These are phyloP conservation scores for Peribatodes rhomboidaria DNA, from an alignment of 2,888 invertebrate genomes.

Conservation along the genomic window DNA sequence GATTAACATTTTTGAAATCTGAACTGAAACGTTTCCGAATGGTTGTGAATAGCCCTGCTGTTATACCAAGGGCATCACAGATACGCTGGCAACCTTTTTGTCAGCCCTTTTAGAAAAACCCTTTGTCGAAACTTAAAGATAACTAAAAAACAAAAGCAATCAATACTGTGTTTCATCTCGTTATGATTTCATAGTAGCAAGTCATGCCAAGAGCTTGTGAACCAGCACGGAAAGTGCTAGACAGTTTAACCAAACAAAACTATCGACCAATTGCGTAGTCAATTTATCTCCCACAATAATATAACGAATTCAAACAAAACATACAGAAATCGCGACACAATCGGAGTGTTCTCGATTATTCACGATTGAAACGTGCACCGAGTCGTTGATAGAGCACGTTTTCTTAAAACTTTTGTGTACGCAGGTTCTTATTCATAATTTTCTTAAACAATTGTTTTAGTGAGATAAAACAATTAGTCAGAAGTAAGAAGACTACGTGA, in stretches of 20 bases:
- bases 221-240: no score
- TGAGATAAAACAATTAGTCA: slow-evolving; percentile 38
- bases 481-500: slow-evolving; percentile 23
- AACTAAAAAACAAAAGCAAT: no score
- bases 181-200: no score
- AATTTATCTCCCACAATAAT: slow-evolving; percentile 31
- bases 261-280: slow-evolving; percentile 15
- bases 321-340: slow-evolving; percentile 33
- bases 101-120: no score
- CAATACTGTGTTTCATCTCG: no score
- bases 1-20: no score
- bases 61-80: no score
- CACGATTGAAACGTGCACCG: slow-evolving; percentile 45
- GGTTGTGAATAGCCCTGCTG: no score
- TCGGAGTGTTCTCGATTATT: slow-evolving; percentile 38
- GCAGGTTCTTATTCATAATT: slow-evolving; percentile 32
- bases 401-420: slow-evolving; percentile 26
- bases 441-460: slow-evolving; percentile 24
- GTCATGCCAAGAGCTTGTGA: neutral
- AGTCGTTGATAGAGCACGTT: slow-evolving; percentile 47
- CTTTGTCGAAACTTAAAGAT: no score
- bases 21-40: no score
- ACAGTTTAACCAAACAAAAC: slow-evolving; percentile 5
- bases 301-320: slow-evolving; percentile 36
- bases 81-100: no score